These are phyloP conservation scores for Cosmorhoe ocellata DNA, from an alignment of 2,888 invertebrate species.

Conservation along the genomic window DNA sequence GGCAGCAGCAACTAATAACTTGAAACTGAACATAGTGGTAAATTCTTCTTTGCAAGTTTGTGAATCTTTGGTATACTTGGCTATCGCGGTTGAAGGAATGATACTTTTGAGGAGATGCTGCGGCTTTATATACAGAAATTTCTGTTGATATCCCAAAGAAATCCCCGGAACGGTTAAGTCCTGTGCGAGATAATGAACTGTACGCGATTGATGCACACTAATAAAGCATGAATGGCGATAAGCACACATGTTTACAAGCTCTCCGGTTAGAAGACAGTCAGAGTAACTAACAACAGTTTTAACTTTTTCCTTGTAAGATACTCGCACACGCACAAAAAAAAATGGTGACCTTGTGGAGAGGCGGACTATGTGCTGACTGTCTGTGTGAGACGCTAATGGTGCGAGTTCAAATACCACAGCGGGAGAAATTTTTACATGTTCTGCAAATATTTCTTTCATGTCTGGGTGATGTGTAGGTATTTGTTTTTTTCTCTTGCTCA, in stretches of 20 bases:
- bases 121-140: conserved; percentile 11
- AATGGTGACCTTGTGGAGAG: no score
- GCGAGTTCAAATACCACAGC: no score
- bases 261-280: neutral
- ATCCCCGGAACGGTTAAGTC: conserved; percentile 20
- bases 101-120: conserved; percentile 2
- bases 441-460: no score
- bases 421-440: no score
- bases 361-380: no score
- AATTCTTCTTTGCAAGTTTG: neutral
- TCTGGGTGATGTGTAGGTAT: no score
- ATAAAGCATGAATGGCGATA: conserved; percentile 1
- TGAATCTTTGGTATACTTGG: neutral
- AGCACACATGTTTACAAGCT: conserved; percentile 1
- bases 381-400: no score
- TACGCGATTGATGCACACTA: neutral
- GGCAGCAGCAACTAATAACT: conserved; percentile 10
- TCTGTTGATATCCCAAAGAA: conserved; percentile 7
- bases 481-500: no score
- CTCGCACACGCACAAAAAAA: no score
- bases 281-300: neutral
- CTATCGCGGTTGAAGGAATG: conserved; percentile 9
- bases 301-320: conserved; percentile 1
- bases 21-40: conserved; percentile 11
- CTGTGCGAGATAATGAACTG: neutral